Base-by-base conservation (phyloP, 30 jellyfish, hydroid and myxozoan genomes). In the Cassiopea andromeda region DNA sequence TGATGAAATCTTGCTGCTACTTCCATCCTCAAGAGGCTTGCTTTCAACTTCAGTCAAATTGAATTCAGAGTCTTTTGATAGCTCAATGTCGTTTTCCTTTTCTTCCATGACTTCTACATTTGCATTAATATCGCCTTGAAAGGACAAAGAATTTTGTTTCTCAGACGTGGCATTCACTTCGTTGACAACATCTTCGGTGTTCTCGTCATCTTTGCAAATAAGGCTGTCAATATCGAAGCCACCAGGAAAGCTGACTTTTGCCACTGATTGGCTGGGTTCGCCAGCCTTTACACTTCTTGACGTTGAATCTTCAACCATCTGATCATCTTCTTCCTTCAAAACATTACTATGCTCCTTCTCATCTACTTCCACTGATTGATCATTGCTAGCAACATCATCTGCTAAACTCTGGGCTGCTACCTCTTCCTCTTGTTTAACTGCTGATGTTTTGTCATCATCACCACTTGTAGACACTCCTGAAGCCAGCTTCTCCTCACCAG, bases 201-300 rank as follows among this genome's bases (percentile, higher is more conserved):
- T 49, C 6, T 78, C 73, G 16, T 88, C 95, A 45, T 89, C 96
- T 44, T 81, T 73, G 66, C 80, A 71, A 59, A 89, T 43, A 27
- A 89, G 85, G 54, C 89, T 82, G 58, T 89, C 96, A 66, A 89
- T 82, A 64, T 89, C 92, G 66, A 89, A 89, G 9, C 93, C 87
- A 18, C 84, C 91, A 12, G 84, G 1, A 66, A 44, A 64, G 58
- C 50, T 13, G 59, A 12, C 14, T 69, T 75, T 85, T 10, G 80
- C 45, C 44, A 50, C 88, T 46, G 81, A 58, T 14, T 14, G 15
- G 7, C 79, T 70, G 10, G 47, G 18, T 43, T 70, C 49, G 54
- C 5, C 79, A 3, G 54, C 54, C 10, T 70, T 38, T 43, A 70
- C 0, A 27, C 15, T 38, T 14, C n/a, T 10, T 19, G 57, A 70